Percentiles rank a stretch among this genome's conserved stretches.
Conservation (phyloP, 2,797 vertebrate genomes). For the Enteromius viviparus region DNA sequence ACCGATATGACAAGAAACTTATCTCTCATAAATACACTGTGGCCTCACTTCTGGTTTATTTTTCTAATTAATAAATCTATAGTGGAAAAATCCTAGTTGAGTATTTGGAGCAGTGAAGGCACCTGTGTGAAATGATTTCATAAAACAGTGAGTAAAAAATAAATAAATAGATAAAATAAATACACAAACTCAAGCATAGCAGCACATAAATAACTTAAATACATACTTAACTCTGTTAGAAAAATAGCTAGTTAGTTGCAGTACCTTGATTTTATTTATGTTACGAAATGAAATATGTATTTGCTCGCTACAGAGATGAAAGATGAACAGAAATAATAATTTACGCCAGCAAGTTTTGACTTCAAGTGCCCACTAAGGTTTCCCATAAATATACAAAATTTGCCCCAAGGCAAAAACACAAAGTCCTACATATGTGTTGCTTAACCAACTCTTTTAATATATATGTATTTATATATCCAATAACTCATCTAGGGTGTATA, state of each 20-base stretch:
- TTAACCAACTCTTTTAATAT: neutral
- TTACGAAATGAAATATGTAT: neutral
- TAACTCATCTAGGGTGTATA: neutral
- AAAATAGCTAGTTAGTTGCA: neutral
- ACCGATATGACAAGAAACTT: constrained; percentile 8
- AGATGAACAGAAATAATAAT: constrained; percentile 7
- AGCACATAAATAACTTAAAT: neutral
- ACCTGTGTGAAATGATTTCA: neutral
- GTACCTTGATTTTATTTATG: neutral
- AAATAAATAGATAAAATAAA: neutral
- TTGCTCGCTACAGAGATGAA: neutral
- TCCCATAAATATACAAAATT: neutral
- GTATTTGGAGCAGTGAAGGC: neutral
- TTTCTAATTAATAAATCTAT: constrained; percentile 10
- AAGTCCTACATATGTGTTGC: neutral
- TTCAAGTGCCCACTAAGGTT: neutral
- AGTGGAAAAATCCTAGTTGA: neutral
- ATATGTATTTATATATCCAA: neutral
- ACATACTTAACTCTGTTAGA: neutral
- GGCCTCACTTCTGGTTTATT: constrained; percentile 4
- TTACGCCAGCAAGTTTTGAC: neutral
- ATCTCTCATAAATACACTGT: constrained; percentile 1
- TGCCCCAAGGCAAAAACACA: neutral
- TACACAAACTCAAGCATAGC: neutral
- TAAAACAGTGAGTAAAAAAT: neutral